Evolutionary conservation across 2,797 vertebrate species (phyloP).

Genomic region (Gymnoscopelus microlampas): DNA sequence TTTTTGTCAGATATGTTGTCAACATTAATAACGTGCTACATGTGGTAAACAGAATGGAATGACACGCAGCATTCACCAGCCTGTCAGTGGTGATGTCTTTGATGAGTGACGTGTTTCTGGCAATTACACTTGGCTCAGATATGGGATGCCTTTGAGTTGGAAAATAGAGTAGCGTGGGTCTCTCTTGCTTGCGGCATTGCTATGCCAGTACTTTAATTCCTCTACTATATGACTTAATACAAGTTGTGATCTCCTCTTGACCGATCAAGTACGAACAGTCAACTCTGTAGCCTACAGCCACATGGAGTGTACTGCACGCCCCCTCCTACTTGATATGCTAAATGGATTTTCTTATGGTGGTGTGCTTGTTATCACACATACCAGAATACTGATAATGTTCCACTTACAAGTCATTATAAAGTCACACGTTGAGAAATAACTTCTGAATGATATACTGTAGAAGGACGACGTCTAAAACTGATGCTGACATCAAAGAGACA

Average conservation of each 20-base stretch:
- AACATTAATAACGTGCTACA: slow-evolving; percentile 61
- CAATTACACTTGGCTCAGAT: slow-evolving; percentile 24
- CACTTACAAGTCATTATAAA: not conserved
- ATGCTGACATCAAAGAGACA: too few relatives aligned
- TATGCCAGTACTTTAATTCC: slow-evolving; percentile 19
- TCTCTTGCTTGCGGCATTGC: slow-evolving; percentile 29
- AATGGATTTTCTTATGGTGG: slow-evolving; percentile 37
- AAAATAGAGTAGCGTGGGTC: slow-evolving; percentile 29
- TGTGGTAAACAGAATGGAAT: slow-evolving; percentile 53
- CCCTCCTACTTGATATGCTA: slow-evolving; percentile 23
- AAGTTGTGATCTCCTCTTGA: slow-evolving; percentile 19
- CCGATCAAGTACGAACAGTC: slow-evolving; percentile 15
- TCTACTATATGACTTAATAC: not conserved
- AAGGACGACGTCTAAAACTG: too few relatives aligned
- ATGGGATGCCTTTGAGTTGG: slow-evolving; percentile 5
- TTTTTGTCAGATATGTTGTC: slow-evolving; percentile 69
- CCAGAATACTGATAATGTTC: slow-evolving; percentile 26
- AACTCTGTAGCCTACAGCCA: slow-evolving; percentile 13
- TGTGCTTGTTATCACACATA: slow-evolving; percentile 27
- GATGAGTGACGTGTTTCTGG: slow-evolving; percentile 56
- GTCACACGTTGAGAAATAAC: not conserved
- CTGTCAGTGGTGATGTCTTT: slow-evolving; percentile 54
- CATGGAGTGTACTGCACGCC: slow-evolving; percentile 33
- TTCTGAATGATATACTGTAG: too few relatives aligned
- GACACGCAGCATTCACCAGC: slow-evolving; percentile 55